Evolutionary conservation across 1,140 invertebrate species (phyloP), one percentile per base, ranked within the genome.

Genomic region (Nylanderia fulva): DNA sequence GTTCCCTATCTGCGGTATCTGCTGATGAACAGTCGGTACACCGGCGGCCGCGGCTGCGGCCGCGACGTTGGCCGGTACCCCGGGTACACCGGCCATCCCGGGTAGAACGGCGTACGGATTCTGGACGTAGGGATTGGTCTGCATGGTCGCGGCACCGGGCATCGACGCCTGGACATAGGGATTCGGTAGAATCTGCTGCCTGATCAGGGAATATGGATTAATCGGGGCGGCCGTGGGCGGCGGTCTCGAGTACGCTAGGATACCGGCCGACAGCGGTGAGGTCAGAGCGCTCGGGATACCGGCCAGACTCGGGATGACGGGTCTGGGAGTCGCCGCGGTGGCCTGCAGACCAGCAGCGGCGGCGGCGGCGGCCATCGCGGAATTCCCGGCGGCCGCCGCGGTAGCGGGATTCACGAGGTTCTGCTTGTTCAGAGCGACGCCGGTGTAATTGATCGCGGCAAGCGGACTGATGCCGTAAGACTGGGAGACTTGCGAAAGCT

Each of bases 381-480:
- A 90, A 66, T 90, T 79, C 93, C 89, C 83, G 15, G 77, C 77
- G 92, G 77, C 86, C 58, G 92, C 24, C 0, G 77, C 77, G 92
- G 77, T 85, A 58, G 92, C 24, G 0, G 80, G 64, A 82, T 88
- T 86, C 60, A 95, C 91, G 54, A 96, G 90, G 7, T 95, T 95
- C 85, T 96, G 96, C 80, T 96, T 96, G 90, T 97, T 97, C 8
- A 97, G 94, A 7, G 97, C 96, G 45, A 98, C 96, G 69, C 97
- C 97, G 45, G 97, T 97, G 94, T 98, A 98, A 89, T 96, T 97
- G 21, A 97, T 95, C 13, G 97, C 96, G 88, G 96, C 96, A 9
- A 96, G 92, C 21, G 95, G 95, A 76, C 93, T 94, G 33, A 95
- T 92, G 52, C 91, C 93, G 90, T 94, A 95, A 29, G 92, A 91